Percentiles rank a stretch among this genome's conserved stretches.
phyloP scores from a whole-genome alignment of 2,888 invertebrate species.

The Anaspis maculata region DNA sequence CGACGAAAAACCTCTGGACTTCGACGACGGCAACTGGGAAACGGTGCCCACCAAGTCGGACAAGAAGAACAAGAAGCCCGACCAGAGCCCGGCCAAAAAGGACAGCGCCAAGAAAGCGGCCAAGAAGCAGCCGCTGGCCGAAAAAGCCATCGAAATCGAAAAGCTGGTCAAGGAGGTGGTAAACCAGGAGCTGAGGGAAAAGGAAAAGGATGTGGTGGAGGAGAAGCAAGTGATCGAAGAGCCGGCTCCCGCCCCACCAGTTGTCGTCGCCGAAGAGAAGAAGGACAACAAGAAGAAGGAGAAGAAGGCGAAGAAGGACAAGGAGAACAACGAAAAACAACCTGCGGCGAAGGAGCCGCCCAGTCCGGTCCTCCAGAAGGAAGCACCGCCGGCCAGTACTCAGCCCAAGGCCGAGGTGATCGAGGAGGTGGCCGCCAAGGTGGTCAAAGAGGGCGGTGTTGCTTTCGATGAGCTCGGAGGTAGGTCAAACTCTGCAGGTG shows the following conservation, averaged over 20 bases:
- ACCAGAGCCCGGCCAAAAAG: conserved; percentile 38
- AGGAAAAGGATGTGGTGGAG: conserved; percentile 24
- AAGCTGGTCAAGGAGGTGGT: conserved; percentile 46
- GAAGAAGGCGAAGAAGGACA: conserved; percentile 39
- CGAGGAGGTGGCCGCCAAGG: conserved; percentile 10
- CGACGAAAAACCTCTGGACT: conserved; percentile 61
- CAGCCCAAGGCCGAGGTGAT: conserved; percentile 20
- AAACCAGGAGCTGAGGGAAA: conserved; percentile 43
- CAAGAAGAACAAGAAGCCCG: conserved; percentile 59
- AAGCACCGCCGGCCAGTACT: conserved; percentile 16
- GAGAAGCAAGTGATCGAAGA: conserved; percentile 26
- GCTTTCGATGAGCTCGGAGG: conserved; percentile 55
- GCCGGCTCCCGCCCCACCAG: conserved; percentile 23
- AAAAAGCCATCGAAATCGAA: conserved; percentile 42
- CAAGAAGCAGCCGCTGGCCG: conserved; percentile 28
- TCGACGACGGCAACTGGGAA: conserved; percentile 71
- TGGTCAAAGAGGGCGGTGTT: conserved; percentile 27
- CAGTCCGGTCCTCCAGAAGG: conserved; percentile 15
- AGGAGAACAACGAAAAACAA: conserved; percentile 15
- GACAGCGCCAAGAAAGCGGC: conserved; percentile 37
- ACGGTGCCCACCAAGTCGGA: conserved; percentile 61
- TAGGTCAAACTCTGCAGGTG: conserved; percentile 31
- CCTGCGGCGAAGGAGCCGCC: conserved; percentile 7
- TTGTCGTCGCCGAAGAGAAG: conserved; percentile 18
- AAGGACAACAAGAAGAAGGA: conserved; percentile 35